Evolutionary conservation across 2,888 invertebrate species (phyloP).

Genomic region (Dicyrtomina minuta): DNA sequence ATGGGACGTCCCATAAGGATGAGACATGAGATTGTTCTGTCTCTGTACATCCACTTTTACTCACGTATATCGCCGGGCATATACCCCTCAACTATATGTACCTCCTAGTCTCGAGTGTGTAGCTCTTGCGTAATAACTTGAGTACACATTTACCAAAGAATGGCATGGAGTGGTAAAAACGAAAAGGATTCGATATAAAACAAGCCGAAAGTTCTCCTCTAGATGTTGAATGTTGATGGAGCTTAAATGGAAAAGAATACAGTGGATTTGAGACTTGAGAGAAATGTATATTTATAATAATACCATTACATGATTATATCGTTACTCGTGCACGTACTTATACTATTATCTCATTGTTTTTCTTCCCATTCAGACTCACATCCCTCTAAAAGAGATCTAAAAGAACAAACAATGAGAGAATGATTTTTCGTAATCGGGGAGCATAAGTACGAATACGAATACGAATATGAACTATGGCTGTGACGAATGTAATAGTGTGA

Average conservation of each 20-base stretch:
- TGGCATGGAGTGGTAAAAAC: slow-evolving; percentile 3
- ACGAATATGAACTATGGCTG: too few species aligned
- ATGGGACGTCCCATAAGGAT: too few species aligned
- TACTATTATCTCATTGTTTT: neutral
- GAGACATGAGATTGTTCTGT: too few species aligned
- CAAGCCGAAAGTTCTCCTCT: neutral
- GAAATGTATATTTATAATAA: too few species aligned
- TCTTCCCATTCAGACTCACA: neutral
- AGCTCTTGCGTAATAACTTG: slow-evolving; percentile 8
- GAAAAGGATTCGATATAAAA: neutral
- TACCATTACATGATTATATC: neutral
- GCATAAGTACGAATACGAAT: too few species aligned
- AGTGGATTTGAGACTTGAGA: neutral
- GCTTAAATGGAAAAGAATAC: neutral
- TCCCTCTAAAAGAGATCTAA: too few species aligned
- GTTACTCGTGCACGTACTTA: neutral
- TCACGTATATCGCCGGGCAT: neutral
- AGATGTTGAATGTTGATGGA: neutral
- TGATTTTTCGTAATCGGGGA: neutral
- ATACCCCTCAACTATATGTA: too few species aligned
- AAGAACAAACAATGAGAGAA: slow-evolving; percentile 3
- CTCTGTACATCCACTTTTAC: neutral
- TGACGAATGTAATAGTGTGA: too few species aligned
- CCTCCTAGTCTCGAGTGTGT: too few species aligned
- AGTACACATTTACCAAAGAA: slow-evolving; percentile 19